A percentile compares a stretch with the other conserved stretches of the same genome.
Conservation (phyloP, 2,797 vertebrate species). For the Percopsis omiscomaycus region DNA sequence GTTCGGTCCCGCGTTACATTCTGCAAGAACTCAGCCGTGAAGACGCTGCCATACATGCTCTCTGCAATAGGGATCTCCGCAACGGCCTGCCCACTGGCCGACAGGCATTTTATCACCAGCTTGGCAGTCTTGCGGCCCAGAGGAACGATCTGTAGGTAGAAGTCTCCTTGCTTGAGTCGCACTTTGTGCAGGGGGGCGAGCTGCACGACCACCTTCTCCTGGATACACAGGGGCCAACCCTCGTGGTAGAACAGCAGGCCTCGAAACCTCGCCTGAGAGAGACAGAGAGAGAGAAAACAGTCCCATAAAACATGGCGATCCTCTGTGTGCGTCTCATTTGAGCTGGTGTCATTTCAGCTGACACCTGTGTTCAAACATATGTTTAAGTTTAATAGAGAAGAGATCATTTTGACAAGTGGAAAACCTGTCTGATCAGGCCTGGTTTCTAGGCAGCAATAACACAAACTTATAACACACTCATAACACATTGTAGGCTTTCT, state of each 20-base stretch:
- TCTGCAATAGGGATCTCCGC: conserved; percentile 81
- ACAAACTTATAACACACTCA: conserved; percentile 32
- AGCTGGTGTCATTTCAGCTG: conserved; percentile 23
- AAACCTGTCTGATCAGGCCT: conserved; percentile 69
- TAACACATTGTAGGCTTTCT: conserved; percentile 21
- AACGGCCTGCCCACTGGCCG: conserved; percentile 77
- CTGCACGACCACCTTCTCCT: conserved; percentile 84
- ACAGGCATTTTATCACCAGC: conserved; percentile 85
- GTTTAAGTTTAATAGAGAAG: conserved; percentile 56
- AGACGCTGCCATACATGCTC: conserved; percentile 82
- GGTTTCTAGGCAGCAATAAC: conserved; percentile 53
- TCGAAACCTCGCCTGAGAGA: conserved; percentile 77
- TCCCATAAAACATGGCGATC: conserved; percentile 8
- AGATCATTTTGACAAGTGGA: conserved; percentile 29
- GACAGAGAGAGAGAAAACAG: conserved; percentile 33
- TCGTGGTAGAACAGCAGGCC: conserved; percentile 82
- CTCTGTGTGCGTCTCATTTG: conserved; percentile 7
- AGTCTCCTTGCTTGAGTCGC: conserved; percentile 82
- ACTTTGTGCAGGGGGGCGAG: conserved; percentile 82
- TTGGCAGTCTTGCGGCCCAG: conserved; percentile 79
- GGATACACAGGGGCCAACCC: conserved; percentile 85
- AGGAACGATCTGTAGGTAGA: conserved; percentile 84
- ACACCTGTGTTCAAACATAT: conserved; percentile 58
- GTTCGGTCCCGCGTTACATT: conserved; percentile 79
- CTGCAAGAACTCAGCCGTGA: conserved; percentile 83